Conservation (phyloP, 2,888 invertebrate species). For the Seira musarum region DNA sequence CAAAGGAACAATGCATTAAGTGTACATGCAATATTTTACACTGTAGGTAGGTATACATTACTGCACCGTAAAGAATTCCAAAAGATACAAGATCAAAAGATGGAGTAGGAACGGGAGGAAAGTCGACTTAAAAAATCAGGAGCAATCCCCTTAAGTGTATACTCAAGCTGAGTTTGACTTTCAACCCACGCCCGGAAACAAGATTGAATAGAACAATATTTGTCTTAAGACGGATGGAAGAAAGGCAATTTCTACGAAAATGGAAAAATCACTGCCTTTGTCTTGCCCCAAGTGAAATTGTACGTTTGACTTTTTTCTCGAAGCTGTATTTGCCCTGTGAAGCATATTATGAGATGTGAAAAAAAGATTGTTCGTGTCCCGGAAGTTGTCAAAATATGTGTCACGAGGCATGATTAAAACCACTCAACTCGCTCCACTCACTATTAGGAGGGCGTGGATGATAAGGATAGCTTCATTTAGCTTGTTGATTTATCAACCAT, state of each 20-base stretch:
- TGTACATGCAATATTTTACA: too few species aligned
- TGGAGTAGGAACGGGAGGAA: neutral
- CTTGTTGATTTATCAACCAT: too few species aligned
- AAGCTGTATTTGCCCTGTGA: too few species aligned
- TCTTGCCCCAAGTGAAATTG: neutral
- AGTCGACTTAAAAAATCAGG: neutral
- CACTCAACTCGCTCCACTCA: too few species aligned
- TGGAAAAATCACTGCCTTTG: neutral
- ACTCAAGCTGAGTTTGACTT: too few species aligned
- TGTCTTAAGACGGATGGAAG: neutral
- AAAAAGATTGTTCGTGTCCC: neutral
- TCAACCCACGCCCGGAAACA: neutral
- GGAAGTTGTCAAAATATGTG: neutral
- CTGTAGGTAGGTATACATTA: too few species aligned
- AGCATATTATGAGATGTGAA: too few species aligned
- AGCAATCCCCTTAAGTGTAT: neutral
- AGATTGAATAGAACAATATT: neutral
- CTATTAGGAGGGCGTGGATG: neutral
- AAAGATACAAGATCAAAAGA: neutral
- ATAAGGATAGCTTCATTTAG: neutral
- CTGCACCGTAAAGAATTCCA: too few species aligned
- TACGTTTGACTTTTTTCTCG: too few species aligned
- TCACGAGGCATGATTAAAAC: neutral
- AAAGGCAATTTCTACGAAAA: neutral
- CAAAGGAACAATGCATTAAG: neutral